Conservation (phyloP, 2,797 vertebrate genomes). For the Sandelia bainsii region DNA sequence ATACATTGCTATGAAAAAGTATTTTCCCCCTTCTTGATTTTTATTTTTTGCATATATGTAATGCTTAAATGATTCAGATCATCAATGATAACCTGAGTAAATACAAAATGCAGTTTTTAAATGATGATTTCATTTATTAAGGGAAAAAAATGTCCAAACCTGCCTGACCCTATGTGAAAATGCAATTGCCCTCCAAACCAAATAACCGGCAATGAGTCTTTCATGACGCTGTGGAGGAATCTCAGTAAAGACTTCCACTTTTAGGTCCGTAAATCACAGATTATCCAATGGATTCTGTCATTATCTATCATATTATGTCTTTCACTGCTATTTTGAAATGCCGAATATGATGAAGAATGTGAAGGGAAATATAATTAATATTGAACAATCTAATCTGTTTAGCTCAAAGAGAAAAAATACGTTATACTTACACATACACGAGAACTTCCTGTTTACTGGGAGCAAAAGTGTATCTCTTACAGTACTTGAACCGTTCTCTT, state of each 20-base stretch:
- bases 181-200: too few species aligned
- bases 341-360: not conserved
- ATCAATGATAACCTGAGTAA: too few species aligned
- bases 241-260: not conserved
- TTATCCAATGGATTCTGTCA: not conserved
- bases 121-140: too few species aligned
- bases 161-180: too few species aligned
- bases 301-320: not conserved
- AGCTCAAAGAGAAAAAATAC: not conserved
- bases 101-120: too few species aligned
- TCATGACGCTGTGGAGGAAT: too few species aligned
- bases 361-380: not conserved
- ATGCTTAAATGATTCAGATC: too few species aligned
- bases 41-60: too few species aligned
- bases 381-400: not conserved
- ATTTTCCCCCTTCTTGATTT: too few species aligned
- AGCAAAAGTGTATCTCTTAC: not conserved
- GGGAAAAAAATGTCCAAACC: too few species aligned
- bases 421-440: not conserved
- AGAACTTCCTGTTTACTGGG: constrained; percentile 11
- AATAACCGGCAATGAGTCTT: too few species aligned
- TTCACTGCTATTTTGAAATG: not conserved
- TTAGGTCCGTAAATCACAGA: not conserved
- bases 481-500: not conserved
- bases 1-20: too few species aligned